Percentiles rank a stretch among this genome's conserved stretches.
Conservation (phyloP, 2,888 invertebrate genomes). For the Prosopocoilus inquinatus region DNA sequence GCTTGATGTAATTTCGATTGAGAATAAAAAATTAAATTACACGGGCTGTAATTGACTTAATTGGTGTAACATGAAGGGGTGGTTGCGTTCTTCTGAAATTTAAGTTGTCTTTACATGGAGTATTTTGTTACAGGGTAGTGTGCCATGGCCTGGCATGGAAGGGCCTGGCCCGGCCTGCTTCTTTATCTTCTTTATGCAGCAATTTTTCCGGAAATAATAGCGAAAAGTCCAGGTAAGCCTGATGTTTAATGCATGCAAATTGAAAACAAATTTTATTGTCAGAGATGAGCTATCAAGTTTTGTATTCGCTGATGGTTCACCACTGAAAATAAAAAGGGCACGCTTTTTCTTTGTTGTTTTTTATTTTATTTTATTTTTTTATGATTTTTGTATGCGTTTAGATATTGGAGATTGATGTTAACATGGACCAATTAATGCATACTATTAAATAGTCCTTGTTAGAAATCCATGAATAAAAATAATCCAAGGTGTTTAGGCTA, state of each 20-base stretch:
- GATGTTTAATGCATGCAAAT: too few relatives aligned
- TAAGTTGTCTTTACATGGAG: too few relatives aligned
- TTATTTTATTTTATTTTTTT: background rate
- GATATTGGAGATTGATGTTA: conserved; percentile 31
- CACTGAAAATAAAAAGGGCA: too few relatives aligned
- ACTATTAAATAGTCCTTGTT: conserved; percentile 6
- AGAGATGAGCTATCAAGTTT: too few relatives aligned
- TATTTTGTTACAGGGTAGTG: conserved; percentile 46
- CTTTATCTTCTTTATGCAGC: conserved; percentile 34
- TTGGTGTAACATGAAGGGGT: too few relatives aligned
- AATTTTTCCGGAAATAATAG: conserved; percentile 41
- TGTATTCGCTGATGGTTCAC: too few relatives aligned
- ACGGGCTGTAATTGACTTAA: too few relatives aligned
- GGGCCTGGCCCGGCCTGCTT: conserved; percentile 50
- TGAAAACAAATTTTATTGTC: too few relatives aligned
- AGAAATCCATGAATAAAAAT: background rate
- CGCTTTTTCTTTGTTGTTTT: too few relatives aligned
- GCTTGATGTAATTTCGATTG: too few relatives aligned
- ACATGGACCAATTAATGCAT: conserved; percentile 33
- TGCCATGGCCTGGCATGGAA: conserved; percentile 52
- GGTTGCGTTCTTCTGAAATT: too few relatives aligned
- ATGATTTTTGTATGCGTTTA: conserved; percentile 24
- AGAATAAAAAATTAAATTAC: too few relatives aligned
- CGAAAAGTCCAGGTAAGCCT: conserved; percentile 45
- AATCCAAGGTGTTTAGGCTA: background rate